Evolutionary conservation across 1,140 invertebrate genomes (phyloP).

Genomic region (Araneus ventricosus): DNA sequence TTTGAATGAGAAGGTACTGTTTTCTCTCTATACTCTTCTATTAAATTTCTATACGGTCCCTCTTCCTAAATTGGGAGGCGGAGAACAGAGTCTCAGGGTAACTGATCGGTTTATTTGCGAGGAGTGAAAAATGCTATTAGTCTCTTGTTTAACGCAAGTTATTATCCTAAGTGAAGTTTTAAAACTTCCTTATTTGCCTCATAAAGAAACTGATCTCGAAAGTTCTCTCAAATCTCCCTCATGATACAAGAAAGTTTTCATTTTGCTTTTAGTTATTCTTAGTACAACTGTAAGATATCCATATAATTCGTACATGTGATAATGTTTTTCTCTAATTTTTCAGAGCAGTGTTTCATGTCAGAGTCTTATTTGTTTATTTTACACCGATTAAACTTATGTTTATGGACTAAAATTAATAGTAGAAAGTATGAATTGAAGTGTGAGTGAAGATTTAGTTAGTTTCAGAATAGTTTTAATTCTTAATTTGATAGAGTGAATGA

Average conservation of each 20-base stretch:
- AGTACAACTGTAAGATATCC: neutral
- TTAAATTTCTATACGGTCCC: constrained; percentile 43
- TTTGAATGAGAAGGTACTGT: neutral
- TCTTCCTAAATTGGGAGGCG: constrained; percentile 20
- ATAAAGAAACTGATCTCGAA: constrained; percentile 65
- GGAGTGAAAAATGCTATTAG: constrained; percentile 67
- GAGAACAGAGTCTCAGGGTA: neutral
- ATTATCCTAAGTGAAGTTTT: constrained; percentile 68
- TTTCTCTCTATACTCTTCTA: neutral
- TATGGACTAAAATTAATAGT: too few species aligned
- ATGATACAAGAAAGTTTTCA: neutral
- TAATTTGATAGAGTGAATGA: too few species aligned
- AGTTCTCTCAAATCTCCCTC: constrained; percentile 23
- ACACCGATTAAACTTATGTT: too few species aligned
- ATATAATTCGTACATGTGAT: neutral
- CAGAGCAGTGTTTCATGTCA: too few species aligned
- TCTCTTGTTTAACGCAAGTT: constrained; percentile 57
- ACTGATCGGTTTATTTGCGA: constrained; percentile 45
- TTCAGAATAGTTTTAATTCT: too few species aligned
- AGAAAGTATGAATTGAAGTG: too few species aligned
- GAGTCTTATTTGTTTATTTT: too few species aligned
- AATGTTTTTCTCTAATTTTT: too few species aligned
- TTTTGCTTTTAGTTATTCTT: neutral
- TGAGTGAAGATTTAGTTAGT: too few species aligned
- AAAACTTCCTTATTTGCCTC: constrained; percentile 68